These are phyloP conservation scores for Prorops nasuta DNA, from an alignment of 1,140 invertebrate species.

Conservation along the genomic window DNA sequence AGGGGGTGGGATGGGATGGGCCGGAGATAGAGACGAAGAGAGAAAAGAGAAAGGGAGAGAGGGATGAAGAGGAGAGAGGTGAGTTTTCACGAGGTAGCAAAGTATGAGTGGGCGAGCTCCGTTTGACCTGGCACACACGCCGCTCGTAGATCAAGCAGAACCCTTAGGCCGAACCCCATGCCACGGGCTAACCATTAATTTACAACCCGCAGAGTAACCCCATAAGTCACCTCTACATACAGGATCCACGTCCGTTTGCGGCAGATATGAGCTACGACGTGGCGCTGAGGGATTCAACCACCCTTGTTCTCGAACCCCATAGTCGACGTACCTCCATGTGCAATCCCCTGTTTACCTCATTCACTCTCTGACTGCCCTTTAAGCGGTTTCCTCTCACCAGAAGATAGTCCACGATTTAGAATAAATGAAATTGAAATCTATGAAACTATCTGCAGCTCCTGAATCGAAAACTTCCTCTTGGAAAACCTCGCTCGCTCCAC, in stretches of 20 bases:
- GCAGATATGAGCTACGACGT: conserved; percentile 52
- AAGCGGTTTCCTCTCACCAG: conserved; percentile 24
- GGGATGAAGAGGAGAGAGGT: conserved; percentile 7
- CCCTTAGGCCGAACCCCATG: conserved; percentile 43
- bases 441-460: conserved; percentile 16
- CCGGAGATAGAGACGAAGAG: conserved; percentile 3
- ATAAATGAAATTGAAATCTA: conserved; percentile 27
- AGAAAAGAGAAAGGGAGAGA: not conserved
- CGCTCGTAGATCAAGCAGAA: conserved; percentile 49
- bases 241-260: conserved; percentile 47
- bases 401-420: conserved; percentile 19
- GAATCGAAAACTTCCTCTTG: conserved; percentile 2
- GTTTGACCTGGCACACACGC: conserved; percentile 45
- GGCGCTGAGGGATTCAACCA: conserved; percentile 42
- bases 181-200: conserved; percentile 53
- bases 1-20: not conserved
- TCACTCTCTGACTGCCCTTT: conserved; percentile 1
- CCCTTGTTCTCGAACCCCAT: conserved; percentile 24
- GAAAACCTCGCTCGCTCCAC: no score
- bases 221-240: conserved; percentile 35
- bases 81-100: conserved; percentile 29
- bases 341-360: conserved; percentile 16
- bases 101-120: conserved; percentile 30
- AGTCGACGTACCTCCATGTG: conserved; percentile 27
- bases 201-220: conserved; percentile 54